Conservation (phyloP, 1,140 invertebrate species). For the Psix sp. region DNA sequence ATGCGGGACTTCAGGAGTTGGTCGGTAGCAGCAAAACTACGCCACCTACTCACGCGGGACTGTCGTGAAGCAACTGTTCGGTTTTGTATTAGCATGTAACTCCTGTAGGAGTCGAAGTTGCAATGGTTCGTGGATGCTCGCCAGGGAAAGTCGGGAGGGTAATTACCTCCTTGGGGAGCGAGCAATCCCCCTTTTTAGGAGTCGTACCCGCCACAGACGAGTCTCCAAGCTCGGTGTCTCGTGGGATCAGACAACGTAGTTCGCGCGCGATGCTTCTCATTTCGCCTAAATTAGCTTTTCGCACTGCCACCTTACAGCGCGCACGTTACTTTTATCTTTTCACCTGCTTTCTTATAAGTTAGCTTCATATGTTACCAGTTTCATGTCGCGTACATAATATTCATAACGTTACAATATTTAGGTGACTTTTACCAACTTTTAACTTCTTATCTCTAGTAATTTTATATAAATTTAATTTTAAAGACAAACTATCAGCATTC, state of each 20-base stretch:
- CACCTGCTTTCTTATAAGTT: no score
- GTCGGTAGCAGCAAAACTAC: conserved; percentile 46
- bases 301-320: conserved; percentile 29
- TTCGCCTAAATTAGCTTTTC: conserved; percentile 65
- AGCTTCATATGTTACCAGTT: no score
- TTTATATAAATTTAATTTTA: no score
- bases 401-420: no score
- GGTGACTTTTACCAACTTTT: no score
- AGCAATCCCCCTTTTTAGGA: conserved; percentile 58
- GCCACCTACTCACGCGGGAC: conserved; percentile 55
- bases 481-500: no score
- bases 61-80: conserved; percentile 68
- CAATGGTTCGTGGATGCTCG: conserved; percentile 68
- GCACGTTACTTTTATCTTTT: conserved; percentile 18
- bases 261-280: conserved; percentile 71
- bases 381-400: no score
- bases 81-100: conserved; percentile 76
- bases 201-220: conserved; percentile 60
- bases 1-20: conserved; percentile 62
- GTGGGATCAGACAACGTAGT: conserved; percentile 64
- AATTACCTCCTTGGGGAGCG: conserved; percentile 74
- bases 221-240: conserved; percentile 70
- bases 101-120: conserved; percentile 74
- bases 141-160: conserved; percentile 64
- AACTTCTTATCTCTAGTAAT: no score